Base-by-base conservation (phyloP, 1,140 invertebrate species). In the Lepidurus couesii region DNA sequence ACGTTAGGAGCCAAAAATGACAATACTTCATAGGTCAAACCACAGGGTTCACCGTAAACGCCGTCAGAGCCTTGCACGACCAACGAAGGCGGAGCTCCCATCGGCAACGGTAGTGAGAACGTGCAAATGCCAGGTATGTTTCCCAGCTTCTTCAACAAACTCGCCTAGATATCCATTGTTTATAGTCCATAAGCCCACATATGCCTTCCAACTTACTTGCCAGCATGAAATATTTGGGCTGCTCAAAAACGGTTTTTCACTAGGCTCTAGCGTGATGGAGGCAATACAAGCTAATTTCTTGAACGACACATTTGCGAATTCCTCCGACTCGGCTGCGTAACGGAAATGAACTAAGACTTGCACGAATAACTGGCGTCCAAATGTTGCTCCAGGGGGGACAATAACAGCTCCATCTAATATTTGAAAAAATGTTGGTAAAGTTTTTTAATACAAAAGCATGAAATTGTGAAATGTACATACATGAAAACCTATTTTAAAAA, bases 61-160 rank as follows among this genome's bases (percentile, higher is more conserved):
- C 79, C 79, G 1, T 42, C 42, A 21, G 79, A 53, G 2, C 42
- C 42, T 9, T 79, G 65, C 1, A 80, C 76, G 24, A 74, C 42
- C 43, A 80, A 24, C 7, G 79, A 80, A 11, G 79, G 79, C 47
- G 79, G 79, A 3, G 73, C 43, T 45, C 79, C 79, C 44, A 74
- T 65, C 1, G 79, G 79, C 44, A 80, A 43, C 42, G 65, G 44
- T 21, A 80, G 65, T 13, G 44, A 74, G 74, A 80, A 80, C 1
- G 79, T 76, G 44, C 73, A 78, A 53, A 80, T 53, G n/a, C 76
- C 79, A 34, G 77, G n/a, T 44, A 80, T 42, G n/a, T 76, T 42
- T 5, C 53, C 79, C 43, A 80, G 44, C 43, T 79, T 79, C 74
- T 75, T 79, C 11, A 73, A 34, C 24, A 79, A 42, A 43, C 65